Conservation (phyloP, 2,113 vertebrate species). For the Channa argus region DNA sequence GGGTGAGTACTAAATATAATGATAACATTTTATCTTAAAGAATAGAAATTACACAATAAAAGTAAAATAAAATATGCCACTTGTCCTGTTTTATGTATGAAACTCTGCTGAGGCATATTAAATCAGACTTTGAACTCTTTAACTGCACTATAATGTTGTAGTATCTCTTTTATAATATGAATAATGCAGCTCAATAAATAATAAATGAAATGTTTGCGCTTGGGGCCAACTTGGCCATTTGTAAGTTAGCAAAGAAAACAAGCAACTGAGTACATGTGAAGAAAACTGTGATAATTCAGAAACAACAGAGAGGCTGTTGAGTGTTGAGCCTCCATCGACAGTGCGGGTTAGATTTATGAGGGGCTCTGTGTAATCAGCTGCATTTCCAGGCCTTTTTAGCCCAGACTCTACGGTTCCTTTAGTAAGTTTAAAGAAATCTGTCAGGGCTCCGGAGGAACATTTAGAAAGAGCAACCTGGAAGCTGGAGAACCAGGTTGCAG, state of each 20-base stretch:
- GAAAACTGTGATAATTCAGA: background rate
- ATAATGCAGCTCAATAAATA: conserved; percentile 16
- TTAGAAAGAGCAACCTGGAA: background rate
- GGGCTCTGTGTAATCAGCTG: too few species aligned
- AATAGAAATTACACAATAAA: too few species aligned
- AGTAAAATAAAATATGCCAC: too few species aligned
- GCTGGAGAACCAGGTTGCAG: background rate
- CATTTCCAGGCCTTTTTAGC: background rate
- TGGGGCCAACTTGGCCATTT: background rate
- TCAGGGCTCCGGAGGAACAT: background rate
- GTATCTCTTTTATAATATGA: background rate
- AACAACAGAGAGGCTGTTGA: background rate
- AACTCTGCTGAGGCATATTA: too few species aligned
- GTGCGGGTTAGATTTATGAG: too few species aligned
- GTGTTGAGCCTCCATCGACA: too few species aligned
- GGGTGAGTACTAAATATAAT: too few species aligned
- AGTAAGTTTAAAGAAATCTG: background rate
- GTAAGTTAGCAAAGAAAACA: background rate
- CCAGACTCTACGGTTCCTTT: background rate
- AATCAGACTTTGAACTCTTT: too few species aligned
- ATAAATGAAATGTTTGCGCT: conserved; percentile 7
- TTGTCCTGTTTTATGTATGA: too few species aligned
- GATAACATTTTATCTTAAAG: too few species aligned
- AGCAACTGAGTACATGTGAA: background rate
- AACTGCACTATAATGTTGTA: too few species aligned